Conservation (phyloP, 2,888 invertebrate species). For the Athalia cordata region DNA sequence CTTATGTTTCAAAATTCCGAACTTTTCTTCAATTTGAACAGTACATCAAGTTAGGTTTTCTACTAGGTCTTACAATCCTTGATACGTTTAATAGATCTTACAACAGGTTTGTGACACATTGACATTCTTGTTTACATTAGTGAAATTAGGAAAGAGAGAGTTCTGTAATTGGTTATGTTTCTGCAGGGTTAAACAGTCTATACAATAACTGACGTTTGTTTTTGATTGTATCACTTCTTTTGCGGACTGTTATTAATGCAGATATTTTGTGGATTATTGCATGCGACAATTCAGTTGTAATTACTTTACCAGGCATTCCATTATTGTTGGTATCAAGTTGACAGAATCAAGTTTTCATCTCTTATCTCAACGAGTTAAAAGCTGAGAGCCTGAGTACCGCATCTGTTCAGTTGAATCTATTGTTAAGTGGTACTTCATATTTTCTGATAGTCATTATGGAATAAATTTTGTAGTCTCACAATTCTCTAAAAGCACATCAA, state of each 20-base stretch:
- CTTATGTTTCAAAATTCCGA: too few species aligned
- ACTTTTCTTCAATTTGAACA: too few species aligned
- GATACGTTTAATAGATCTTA: background rate
- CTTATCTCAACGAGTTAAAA: too few species aligned
- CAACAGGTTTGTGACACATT: background rate
- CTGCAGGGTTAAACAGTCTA: background rate
- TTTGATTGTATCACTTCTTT: background rate
- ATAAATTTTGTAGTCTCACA: background rate
- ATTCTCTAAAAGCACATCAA: background rate
- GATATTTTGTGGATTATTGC: too few species aligned
- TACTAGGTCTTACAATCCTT: background rate
- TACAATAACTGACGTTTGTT: background rate
- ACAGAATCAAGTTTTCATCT: too few species aligned
- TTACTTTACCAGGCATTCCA: too few species aligned
- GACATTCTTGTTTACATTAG: background rate
- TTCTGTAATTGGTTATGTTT: slow-evolving; percentile 37
- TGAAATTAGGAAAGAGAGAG: slow-evolving; percentile 15
- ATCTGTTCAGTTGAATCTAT: too few species aligned
- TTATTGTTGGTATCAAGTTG: too few species aligned
- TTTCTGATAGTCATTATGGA: background rate
- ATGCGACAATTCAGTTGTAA: too few species aligned
- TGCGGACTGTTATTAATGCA: too few species aligned
- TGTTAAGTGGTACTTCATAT: too few species aligned
- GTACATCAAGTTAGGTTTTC: background rate
- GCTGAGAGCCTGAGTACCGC: too few species aligned